phyloP scores from a whole-genome alignment of 2,797 vertebrate species.

The Miichthys miiuy region DNA sequence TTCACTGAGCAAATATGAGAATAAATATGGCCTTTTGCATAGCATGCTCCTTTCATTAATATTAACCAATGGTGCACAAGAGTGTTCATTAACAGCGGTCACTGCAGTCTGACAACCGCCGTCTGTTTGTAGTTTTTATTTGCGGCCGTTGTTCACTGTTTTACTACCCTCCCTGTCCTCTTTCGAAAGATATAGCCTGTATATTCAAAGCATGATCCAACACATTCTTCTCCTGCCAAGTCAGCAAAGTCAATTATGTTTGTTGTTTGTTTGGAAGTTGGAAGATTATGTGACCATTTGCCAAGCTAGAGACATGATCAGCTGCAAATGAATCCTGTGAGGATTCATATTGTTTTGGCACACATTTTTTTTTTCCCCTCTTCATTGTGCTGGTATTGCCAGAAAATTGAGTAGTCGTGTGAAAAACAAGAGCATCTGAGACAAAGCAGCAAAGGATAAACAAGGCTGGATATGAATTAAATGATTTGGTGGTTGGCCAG shows the following conservation, averaged over 20 bases:
- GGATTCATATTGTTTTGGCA: slow-evolving; percentile 72
- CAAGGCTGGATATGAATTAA: slow-evolving; percentile 57
- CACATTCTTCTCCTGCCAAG: slow-evolving; percentile 55
- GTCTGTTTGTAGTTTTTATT: slow-evolving; percentile 71
- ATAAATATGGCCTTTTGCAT: slow-evolving; percentile 84
- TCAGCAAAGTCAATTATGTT: slow-evolving; percentile 76
- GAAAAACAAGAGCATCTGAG: slow-evolving; percentile 62
- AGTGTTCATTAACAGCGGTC: slow-evolving; percentile 69
- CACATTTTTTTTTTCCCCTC: slow-evolving; percentile 15
- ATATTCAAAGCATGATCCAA: slow-evolving; percentile 51
- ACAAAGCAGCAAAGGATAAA: slow-evolving; percentile 61
- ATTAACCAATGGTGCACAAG: slow-evolving; percentile 68
- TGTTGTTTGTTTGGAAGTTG: slow-evolving; percentile 76
- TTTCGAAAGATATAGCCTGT: slow-evolving; percentile 38
- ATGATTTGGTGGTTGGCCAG: slow-evolving; percentile 63
- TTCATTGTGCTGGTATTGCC: slow-evolving; percentile 53
- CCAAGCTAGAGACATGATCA: slow-evolving; percentile 71
- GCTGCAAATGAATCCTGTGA: slow-evolving; percentile 77
- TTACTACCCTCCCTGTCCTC: slow-evolving; percentile 24
- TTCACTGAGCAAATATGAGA: slow-evolving; percentile 82
- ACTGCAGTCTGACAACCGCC: slow-evolving; percentile 71
- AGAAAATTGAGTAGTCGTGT: slow-evolving; percentile 68
- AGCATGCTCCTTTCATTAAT: slow-evolving; percentile 77
- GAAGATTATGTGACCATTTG: slow-evolving; percentile 66
- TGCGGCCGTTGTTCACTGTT: slow-evolving; percentile 43